phyloP scores from a whole-genome alignment of 1,140 invertebrate genomes.

The Drosophila kurseongensis region DNA sequence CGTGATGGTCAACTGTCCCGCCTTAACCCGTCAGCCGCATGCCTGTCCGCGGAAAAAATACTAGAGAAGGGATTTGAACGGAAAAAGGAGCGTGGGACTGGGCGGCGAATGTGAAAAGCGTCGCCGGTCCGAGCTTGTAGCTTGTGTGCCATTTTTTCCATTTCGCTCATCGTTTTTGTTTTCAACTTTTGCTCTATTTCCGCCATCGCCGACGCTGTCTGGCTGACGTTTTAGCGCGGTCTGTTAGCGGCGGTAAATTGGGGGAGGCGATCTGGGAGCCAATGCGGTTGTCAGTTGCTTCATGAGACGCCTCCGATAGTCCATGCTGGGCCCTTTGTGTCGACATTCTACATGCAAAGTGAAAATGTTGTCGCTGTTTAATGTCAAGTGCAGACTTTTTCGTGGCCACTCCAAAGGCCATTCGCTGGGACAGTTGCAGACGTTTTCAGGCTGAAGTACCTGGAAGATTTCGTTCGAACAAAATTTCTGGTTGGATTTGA shows the following conservation, averaged over 20 bases:
- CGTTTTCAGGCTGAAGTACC: conserved; percentile 39
- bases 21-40: conserved; percentile 78
- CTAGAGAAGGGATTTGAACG: conserved; percentile 7
- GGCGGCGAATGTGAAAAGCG: conserved; percentile 37
- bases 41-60: conserved; percentile 46
- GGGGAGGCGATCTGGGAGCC: neutral
- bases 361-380: conserved; percentile 80
- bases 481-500: conserved; percentile 72
- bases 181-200: conserved; percentile 77
- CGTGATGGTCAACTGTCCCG: conserved; percentile 70
- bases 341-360: conserved; percentile 73
- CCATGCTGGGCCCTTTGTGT: conserved; percentile 65
- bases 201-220: conserved; percentile 58
- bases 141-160: conserved; percentile 69
- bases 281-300: conserved; percentile 71
- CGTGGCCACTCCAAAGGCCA: conserved; percentile 8
- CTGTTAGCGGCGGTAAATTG: conserved; percentile 48
- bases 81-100: neutral
- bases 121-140: conserved; percentile 65
- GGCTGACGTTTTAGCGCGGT: conserved; percentile 69
- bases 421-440: conserved; percentile 37
- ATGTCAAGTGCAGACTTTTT: conserved; percentile 70
- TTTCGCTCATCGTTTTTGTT: conserved; percentile 44
- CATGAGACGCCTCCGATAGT: conserved; percentile 50
- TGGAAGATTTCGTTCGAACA: conserved; percentile 45